Evolutionary conservation across 2,113 vertebrate species (phyloP).

Genomic region (Ascaphus truei): DNA sequence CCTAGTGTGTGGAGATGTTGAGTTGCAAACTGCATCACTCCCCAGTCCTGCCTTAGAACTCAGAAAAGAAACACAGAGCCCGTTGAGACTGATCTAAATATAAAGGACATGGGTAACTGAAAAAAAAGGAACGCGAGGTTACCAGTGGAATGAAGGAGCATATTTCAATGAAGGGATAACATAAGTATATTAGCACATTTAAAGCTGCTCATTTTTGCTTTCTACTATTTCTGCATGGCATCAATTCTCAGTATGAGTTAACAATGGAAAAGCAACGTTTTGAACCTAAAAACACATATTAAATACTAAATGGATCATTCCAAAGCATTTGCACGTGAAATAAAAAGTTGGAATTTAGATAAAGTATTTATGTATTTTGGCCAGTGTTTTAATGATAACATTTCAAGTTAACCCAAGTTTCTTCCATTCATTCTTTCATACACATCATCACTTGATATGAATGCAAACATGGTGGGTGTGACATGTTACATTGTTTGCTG

Average conservation of each 20-base stretch:
- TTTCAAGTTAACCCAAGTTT: neutral
- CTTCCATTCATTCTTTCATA: neutral
- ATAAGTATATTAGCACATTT: too few relatives aligned
- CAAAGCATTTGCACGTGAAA: constrained; percentile 16
- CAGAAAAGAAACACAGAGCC: too few relatives aligned
- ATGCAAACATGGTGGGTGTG: neutral
- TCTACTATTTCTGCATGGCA: too few relatives aligned
- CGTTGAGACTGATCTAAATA: neutral
- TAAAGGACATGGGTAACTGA: neutral
- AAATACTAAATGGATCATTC: constrained; percentile 4
- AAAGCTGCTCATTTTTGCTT: constrained; percentile 31
- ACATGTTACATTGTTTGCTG: neutral
- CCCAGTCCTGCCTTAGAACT: too few relatives aligned
- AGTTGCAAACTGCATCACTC: too few relatives aligned
- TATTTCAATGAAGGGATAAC: too few relatives aligned
- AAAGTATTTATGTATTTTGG: constrained; percentile 26
- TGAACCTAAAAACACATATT: constrained; percentile 24
- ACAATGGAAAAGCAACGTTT: neutral
- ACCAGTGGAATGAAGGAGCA: too few relatives aligned
- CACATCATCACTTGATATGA: neutral
- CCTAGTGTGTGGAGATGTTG: too few relatives aligned
- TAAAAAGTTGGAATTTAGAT: constrained; percentile 21
- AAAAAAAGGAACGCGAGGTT: too few relatives aligned
- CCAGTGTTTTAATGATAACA: constrained; percentile 4
- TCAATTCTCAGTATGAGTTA: neutral